phyloP scores from a whole-genome alignment of 2,797 vertebrate genomes.

The Sebastes taczanowskii region DNA sequence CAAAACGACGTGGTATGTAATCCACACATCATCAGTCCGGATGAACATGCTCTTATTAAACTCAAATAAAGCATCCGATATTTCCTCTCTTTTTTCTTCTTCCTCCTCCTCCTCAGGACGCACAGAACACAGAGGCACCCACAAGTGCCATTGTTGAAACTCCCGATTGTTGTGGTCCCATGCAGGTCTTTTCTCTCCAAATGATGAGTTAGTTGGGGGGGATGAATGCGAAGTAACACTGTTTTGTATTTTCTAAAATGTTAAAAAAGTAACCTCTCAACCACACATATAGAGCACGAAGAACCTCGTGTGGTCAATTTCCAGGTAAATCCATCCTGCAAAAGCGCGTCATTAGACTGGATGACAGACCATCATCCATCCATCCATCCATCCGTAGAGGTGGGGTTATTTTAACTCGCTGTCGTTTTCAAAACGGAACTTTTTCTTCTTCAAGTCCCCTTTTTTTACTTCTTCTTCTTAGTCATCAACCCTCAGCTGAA shows the following conservation, averaged over 20 bases:
- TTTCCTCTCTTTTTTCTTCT: constrained; percentile 32
- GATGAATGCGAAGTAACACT: neutral
- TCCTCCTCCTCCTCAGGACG: constrained; percentile 36
- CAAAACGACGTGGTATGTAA: constrained; percentile 68
- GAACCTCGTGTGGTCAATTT: constrained; percentile 19
- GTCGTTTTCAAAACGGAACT: constrained; percentile 68
- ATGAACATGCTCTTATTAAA: constrained; percentile 35
- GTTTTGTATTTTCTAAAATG: neutral
- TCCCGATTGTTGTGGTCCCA: constrained; percentile 36
- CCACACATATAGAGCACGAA: neutral
- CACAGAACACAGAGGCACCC: constrained; percentile 51
- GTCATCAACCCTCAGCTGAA: constrained; percentile 71
- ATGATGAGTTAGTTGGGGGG: constrained; percentile 4
- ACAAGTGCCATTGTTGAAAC: constrained; percentile 74
- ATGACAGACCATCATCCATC: constrained; percentile 38
- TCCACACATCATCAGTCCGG: constrained; percentile 73
- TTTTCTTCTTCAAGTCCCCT: constrained; percentile 65
- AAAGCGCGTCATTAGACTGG: constrained; percentile 30
- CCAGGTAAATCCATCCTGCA: constrained; percentile 43
- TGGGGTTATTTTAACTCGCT: constrained; percentile 41
- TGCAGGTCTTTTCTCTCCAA: constrained; percentile 20
- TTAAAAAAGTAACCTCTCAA: constrained; percentile 14
- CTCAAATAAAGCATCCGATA: constrained; percentile 60
- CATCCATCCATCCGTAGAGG: constrained; percentile 35
- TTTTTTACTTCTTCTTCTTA: constrained; percentile 42